Conservation (phyloP, 2,888 invertebrate genomes). For the Brenthis ino region DNA sequence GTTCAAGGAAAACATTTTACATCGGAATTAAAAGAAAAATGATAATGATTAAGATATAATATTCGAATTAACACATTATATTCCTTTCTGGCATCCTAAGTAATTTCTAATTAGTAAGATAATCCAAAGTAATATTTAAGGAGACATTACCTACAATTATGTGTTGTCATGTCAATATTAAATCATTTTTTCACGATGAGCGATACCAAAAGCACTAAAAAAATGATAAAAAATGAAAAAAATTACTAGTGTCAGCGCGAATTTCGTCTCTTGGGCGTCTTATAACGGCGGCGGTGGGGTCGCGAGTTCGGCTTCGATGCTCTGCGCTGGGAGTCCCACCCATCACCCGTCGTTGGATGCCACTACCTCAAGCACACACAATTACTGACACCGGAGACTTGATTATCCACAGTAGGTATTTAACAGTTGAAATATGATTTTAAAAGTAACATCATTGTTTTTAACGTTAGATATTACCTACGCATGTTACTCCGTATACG, state of each 20-base stretch:
- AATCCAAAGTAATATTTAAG: too few species aligned
- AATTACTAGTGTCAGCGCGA: constrained; percentile 85
- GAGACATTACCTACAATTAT: too few species aligned
- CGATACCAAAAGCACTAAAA: too few species aligned
- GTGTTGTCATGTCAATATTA: too few species aligned
- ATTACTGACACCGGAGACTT: constrained; percentile 84
- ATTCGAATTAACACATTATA: too few species aligned
- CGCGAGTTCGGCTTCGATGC: constrained; percentile 85
- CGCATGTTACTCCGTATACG: constrained; percentile 8
- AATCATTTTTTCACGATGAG: too few species aligned
- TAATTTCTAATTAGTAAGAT: too few species aligned
- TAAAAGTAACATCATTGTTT: neutral
- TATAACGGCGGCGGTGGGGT: constrained; percentile 83
- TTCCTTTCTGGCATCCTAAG: too few species aligned
- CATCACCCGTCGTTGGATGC: constrained; percentile 84
- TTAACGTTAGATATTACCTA: neutral
- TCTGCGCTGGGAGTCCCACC: constrained; percentile 84
- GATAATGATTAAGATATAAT: too few species aligned
- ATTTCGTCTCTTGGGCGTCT: constrained; percentile 89
- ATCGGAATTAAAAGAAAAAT: too few species aligned
- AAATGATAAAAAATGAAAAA: too few species aligned
- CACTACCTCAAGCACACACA: constrained; percentile 78
- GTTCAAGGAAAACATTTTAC: too few species aligned
- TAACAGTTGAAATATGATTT: neutral
- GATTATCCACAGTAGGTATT: constrained; percentile 83